Evolutionary conservation across 2,888 invertebrate species (phyloP).

Genomic region (Ophonus ardosiacus): DNA sequence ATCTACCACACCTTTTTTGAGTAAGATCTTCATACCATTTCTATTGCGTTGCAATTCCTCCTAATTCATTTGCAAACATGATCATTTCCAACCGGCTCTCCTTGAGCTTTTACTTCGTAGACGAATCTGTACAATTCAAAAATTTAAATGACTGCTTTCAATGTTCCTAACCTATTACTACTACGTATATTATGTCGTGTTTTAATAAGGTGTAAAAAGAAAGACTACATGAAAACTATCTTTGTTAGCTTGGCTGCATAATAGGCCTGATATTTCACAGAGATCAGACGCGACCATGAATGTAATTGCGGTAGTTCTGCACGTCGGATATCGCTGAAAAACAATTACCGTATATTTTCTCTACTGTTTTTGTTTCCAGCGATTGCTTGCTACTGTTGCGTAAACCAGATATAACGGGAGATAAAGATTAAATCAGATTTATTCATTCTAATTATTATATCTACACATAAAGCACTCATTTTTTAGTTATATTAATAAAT

Average conservation of each 20-base stretch:
- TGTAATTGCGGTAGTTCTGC: not conserved
- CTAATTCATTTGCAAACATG: not conserved
- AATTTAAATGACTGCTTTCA: not conserved
- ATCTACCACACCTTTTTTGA: not conserved
- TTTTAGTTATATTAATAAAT: no score
- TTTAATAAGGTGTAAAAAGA: not conserved
- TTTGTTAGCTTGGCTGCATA: not conserved
- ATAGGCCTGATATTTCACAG: not conserved
- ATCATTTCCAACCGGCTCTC: not conserved
- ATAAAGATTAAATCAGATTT: not conserved
- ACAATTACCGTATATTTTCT: constrained; percentile 23
- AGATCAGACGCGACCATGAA: constrained; percentile 5
- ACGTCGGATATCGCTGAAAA: constrained; percentile 1
- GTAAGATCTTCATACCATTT: not conserved
- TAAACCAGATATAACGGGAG: not conserved
- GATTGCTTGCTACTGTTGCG: constrained; percentile 13
- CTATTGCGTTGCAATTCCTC: constrained; percentile 13
- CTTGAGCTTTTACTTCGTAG: not conserved
- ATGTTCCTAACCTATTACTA: no score
- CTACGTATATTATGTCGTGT: not conserved
- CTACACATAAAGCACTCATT: no score
- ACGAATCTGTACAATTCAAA: not conserved
- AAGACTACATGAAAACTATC: not conserved
- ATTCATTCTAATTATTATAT: not conserved
- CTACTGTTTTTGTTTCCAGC: constrained; percentile 1